Conservation (phyloP, 2,888 invertebrate genomes). For the Cantharis rufa region DNA sequence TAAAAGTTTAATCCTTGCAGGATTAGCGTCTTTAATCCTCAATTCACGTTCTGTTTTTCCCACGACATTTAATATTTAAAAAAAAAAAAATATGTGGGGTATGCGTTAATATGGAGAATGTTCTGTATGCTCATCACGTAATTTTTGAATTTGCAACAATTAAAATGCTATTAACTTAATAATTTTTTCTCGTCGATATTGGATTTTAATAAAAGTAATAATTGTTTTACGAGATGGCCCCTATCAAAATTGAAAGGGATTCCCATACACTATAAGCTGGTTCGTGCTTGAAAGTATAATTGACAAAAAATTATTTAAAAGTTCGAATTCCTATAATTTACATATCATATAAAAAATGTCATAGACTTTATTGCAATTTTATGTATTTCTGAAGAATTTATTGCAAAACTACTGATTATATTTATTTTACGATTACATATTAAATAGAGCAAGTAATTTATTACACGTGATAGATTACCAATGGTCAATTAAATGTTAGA, state of each 20-base stretch:
- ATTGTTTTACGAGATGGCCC: background rate
- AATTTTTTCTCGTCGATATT: background rate
- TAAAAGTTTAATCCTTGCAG: background rate
- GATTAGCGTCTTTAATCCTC: background rate
- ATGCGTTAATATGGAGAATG: background rate
- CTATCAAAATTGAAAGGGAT: background rate
- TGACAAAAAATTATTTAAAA: background rate
- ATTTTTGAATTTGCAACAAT: background rate
- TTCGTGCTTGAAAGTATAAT: background rate
- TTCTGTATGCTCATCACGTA: background rate
- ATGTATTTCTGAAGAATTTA: too few species aligned
- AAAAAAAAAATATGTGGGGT: background rate
- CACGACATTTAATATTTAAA: background rate
- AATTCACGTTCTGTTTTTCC: background rate
- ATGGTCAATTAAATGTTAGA: background rate
- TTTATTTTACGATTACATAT: background rate
- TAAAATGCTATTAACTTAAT: background rate
- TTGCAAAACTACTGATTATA: too few species aligned
- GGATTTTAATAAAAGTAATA: background rate
- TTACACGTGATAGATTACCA: background rate
- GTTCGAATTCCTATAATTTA: background rate
- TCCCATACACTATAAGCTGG: background rate
- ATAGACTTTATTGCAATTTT: too few species aligned
- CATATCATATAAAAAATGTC: background rate
- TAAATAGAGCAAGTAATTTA: background rate